Conservation (phyloP, 2,113 vertebrate species). For the Dendrocopos noguchii region DNA sequence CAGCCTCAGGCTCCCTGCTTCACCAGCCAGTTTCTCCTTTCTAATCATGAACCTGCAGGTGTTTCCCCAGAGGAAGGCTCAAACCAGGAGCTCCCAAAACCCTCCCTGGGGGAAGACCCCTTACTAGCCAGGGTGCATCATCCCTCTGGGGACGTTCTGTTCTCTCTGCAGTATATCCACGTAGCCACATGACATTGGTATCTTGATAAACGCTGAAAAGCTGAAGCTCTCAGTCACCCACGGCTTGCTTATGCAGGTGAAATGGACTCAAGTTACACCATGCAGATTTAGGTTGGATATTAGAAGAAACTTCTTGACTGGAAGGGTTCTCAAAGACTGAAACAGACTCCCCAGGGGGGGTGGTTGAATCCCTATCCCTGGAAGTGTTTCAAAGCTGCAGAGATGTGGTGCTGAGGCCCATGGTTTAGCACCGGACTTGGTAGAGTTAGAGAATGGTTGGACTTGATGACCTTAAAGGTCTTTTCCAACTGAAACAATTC, state of each 20-base stretch:
- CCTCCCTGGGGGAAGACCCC: not conserved
- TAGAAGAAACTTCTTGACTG: no score
- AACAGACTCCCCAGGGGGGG: no score
- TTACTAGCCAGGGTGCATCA: not conserved
- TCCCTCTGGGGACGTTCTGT: fast-evolving
- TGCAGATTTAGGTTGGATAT: no score
- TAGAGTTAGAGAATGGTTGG: no score
- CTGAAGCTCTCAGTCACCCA: not conserved
- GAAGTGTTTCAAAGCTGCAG: no score
- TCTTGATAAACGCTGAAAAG: not conserved
- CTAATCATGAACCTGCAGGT: not conserved
- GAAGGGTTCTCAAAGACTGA: no score
- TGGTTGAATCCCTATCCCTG: no score
- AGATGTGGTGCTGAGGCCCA: no score
- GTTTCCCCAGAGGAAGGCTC: not conserved
- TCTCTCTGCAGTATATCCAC: not conserved
- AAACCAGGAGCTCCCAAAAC: not conserved
- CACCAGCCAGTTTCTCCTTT: not conserved
- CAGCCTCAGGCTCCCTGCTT: not conserved
- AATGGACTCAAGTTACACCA: no score
- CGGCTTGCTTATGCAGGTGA: not conserved
- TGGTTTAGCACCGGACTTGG: no score
- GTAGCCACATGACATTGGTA: not conserved
- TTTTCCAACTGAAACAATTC: no score
- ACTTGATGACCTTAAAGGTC: no score